phyloP scores from a whole-genome alignment of 2,797 vertebrate genomes.

The Ptychobarbus kaznakovi region DNA sequence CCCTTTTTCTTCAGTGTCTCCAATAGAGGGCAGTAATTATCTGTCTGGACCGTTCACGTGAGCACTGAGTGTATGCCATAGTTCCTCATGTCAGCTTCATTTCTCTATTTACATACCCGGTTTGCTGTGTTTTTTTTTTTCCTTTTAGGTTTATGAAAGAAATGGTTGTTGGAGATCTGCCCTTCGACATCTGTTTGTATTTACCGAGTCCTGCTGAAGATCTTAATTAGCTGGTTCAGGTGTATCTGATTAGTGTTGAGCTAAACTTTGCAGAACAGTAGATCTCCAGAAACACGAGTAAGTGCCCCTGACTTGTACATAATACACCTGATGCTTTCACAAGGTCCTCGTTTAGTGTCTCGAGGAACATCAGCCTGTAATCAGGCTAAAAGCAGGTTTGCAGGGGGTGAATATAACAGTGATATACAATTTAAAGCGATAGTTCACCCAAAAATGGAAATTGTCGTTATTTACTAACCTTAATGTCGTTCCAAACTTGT shows the following conservation, averaged over 20 bases:
- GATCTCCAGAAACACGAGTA: not conserved
- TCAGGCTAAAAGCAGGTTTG: not conserved
- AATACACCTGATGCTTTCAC: not conserved
- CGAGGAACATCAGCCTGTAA: constrained; percentile 1
- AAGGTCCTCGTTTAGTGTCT: constrained; percentile 16
- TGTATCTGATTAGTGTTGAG: not conserved
- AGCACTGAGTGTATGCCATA: not conserved
- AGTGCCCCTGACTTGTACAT: not conserved
- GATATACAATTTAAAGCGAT: not conserved
- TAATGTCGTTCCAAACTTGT: not conserved
- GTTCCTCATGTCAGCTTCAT: constrained; percentile 12
- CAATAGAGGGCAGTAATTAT: constrained; percentile 28
- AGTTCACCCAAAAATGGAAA: not conserved
- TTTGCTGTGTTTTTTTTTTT: not conserved
- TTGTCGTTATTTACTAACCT: not conserved
- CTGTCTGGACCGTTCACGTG: constrained; percentile 2
- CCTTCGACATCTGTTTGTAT: not conserved
- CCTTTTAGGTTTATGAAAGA: not conserved
- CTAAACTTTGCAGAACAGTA: not conserved
- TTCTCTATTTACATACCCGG: not conserved
- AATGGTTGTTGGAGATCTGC: not conserved
- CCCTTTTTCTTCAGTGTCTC: constrained; percentile 13
- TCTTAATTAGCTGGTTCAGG: not conserved
- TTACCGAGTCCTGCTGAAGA: not conserved
- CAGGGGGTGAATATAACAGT: not conserved